phyloP scores from a whole-genome alignment of 2,888 invertebrate genomes.

The Drosophila mettleri region DNA sequence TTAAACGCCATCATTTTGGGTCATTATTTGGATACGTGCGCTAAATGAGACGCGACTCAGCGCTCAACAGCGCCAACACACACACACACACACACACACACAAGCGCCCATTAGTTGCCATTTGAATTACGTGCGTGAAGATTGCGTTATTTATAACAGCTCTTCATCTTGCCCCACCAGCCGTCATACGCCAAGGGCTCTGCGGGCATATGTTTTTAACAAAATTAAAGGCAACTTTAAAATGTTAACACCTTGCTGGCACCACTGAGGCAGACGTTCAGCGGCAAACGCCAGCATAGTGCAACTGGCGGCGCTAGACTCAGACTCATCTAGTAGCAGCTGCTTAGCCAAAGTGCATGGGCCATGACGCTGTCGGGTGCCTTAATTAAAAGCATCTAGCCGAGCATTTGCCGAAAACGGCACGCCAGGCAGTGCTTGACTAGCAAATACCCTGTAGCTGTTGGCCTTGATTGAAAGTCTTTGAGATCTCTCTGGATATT shows the following conservation, averaged over 20 bases:
- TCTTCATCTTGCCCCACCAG: background rate
- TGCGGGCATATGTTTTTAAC: conserved; percentile 56
- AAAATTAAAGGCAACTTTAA: conserved; percentile 71
- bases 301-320: conserved; percentile 22
- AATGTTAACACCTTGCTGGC: conserved; percentile 72
- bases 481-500: too few species aligned
- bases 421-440: background rate
- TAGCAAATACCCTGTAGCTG: background rate
- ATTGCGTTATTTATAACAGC: conserved; percentile 78
- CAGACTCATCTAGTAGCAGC: background rate
- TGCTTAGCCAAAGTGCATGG: conserved; percentile 46
- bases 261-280: conserved; percentile 8
- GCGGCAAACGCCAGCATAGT: conserved; percentile 45
- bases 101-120: conserved; percentile 61
- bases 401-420: conserved; percentile 36
- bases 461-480: too few species aligned
- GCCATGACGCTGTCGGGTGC: conserved; percentile 61
- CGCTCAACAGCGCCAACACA: conserved; percentile 9
- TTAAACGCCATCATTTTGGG: conserved; percentile 82
- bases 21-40: conserved; percentile 82
- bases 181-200: background rate
- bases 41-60: conserved; percentile 79
- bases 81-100: conserved; percentile 6
- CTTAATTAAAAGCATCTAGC: conserved; percentile 73
- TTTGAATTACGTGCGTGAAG: conserved; percentile 82